phyloP scores from a whole-genome alignment of 2,113 vertebrate genomes.

The Macquaria australasica region DNA sequence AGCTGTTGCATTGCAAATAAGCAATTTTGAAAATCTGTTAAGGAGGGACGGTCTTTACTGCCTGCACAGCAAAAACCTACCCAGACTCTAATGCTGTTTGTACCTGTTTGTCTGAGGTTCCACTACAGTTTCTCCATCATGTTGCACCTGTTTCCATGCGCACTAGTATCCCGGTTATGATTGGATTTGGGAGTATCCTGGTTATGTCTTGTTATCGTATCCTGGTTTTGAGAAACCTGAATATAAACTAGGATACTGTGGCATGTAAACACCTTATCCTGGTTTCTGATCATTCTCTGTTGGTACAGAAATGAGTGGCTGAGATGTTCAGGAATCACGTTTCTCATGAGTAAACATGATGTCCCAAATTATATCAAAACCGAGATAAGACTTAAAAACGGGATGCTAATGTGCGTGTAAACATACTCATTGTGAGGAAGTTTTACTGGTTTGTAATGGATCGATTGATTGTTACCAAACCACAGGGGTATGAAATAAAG shows the following conservation, averaged over 20 bases:
- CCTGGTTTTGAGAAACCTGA: background rate
- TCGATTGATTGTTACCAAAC: background rate
- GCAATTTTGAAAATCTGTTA: background rate
- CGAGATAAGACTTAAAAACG: background rate
- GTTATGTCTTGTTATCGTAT: background rate
- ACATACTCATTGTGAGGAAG: background rate
- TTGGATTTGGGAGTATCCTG: background rate
- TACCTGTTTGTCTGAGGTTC: background rate
- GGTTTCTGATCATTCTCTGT: background rate
- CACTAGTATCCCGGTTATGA: background rate
- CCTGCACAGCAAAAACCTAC: background rate
- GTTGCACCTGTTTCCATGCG: background rate
- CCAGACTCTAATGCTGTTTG: background rate
- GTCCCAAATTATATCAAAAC: background rate
- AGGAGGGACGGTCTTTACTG: background rate
- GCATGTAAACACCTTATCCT: background rate
- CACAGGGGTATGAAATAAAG: background rate
- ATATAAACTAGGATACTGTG: background rate
- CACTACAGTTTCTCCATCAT: background rate
- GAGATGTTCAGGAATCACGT: no score
- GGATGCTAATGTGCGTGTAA: no score
- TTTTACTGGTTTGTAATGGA: background rate
- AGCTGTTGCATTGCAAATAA: constrained; percentile 19
- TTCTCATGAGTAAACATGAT: no score
- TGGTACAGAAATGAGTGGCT: background rate